These are phyloP conservation scores for Polyploca ridens DNA, from an alignment of 2,888 invertebrate genomes.

Conservation along the genomic window DNA sequence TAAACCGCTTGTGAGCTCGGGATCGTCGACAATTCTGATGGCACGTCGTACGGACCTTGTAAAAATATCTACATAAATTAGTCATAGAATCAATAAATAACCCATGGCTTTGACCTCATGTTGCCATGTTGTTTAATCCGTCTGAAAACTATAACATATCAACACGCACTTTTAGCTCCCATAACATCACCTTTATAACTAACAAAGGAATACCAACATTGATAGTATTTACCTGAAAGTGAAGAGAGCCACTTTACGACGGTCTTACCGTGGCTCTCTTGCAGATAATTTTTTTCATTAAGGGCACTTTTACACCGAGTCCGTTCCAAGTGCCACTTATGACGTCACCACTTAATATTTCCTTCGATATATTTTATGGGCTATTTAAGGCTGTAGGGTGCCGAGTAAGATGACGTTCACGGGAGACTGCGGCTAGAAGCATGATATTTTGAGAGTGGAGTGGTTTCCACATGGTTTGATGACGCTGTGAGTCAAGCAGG, in stretches of 20 bases:
- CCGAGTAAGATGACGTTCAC: not conserved
- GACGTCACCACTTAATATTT: constrained; percentile 28
- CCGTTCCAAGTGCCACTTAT: constrained; percentile 39
- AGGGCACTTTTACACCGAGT: constrained; percentile 43
- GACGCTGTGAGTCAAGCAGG: not conserved
- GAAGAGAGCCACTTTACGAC: constrained; percentile 34
- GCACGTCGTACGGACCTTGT: no score
- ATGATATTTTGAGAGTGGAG: not conserved
- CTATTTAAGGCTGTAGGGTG: constrained; percentile 14
- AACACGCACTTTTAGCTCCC: not conserved
- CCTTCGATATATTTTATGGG: constrained; percentile 40
- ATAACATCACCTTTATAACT: not conserved
- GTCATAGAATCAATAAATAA: no score
- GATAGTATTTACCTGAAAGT: constrained; percentile 40
- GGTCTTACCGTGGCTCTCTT: not conserved
- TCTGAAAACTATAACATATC: not conserved
- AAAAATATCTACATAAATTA: no score
- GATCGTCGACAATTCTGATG: no score
- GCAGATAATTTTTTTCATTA: constrained; percentile 57
- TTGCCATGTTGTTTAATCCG: no score
- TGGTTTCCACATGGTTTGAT: not conserved
- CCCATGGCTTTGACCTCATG: no score
- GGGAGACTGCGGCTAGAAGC: not conserved
- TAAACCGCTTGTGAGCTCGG: no score
- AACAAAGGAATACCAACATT: constrained; percentile 10